Evolutionary conservation across 2,797 vertebrate species (phyloP), one percentile per base, ranked within the genome.

Genomic region (Etheostoma perlongum): DNA sequence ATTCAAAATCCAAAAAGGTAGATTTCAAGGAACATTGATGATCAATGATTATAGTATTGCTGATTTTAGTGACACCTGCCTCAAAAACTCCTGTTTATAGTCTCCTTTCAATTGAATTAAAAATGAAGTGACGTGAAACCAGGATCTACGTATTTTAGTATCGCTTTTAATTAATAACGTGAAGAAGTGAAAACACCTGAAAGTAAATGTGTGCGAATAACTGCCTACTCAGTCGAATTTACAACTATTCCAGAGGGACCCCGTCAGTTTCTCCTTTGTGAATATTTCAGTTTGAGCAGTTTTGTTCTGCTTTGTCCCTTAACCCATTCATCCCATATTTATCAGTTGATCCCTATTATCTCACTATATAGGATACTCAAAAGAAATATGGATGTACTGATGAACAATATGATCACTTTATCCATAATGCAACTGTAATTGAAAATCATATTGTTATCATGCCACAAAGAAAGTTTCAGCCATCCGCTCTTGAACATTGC

Each of bases 101-200:
- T 68, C 47, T 67, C 51, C 1, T 53, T 33, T 60, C 30, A 62
- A 53, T 1, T 60, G 16, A 33, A 72, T 61, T 30, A 64, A 54
- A 72, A 51, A 48, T 4, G 18, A 18, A 6, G 36, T 42, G 12
- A 59, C 11, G 14, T 36, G 5, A 15, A 16, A 47, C 15, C 30
- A 72, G 6, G 27, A 67, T 33, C 13, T 42, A 6, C 30, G 30
- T 30, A 33, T 76, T 64, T 72, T 19, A 57, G 14, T 2, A 51
- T n/a, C 6, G 9, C 47, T 53, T 75, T 76, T 71, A 19, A 75
- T 80, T 21, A 71, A 62, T 52, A 59, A 53, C 14, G 44, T 25
- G 40, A 59, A 27, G 19, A 61, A 18, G 68, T 30, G 8, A 72
- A 72, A 36, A 44, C 18, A 57, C 27, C 47, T 74, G 23, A 48